Conservation (phyloP, 2,888 invertebrate species). For the Netelia fuscicornis region DNA sequence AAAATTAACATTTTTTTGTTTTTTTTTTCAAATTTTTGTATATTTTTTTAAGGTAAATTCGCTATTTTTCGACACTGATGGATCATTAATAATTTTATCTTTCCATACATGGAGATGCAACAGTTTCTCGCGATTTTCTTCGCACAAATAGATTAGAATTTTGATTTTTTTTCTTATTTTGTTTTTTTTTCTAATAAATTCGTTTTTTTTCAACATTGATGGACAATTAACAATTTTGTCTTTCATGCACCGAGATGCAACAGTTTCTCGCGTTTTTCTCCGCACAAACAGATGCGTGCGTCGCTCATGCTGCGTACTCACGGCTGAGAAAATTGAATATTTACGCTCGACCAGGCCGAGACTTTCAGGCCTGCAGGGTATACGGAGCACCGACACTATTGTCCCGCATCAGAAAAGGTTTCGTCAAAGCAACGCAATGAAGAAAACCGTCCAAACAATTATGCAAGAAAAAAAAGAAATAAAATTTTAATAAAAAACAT, state of each 20-base stretch:
- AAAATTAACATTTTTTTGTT: no score
- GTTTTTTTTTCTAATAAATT: background rate
- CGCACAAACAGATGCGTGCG: background rate
- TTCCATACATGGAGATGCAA: background rate
- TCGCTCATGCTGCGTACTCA: conserved; percentile 1
- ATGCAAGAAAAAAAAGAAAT: no score
- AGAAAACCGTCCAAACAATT: no score
- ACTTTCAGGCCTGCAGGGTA: background rate
- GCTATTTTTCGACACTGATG: no score
- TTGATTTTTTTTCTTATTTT: no score
- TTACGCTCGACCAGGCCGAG: background rate
- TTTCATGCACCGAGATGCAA: background rate
- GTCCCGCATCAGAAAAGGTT: background rate
- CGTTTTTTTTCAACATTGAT: background rate
- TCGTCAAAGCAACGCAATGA: background rate
- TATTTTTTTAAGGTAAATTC: no score
- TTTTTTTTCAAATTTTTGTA: no score
- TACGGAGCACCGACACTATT: background rate
- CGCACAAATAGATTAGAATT: no score
- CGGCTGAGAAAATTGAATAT: conserved; percentile 5
- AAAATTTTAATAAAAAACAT: background rate
- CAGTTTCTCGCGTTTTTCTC: background rate
- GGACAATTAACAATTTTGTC: background rate
- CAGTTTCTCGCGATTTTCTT: background rate
- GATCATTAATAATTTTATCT: no score